Base-by-base conservation (phyloP, 1,140 invertebrate species). In the Carcinoscorpius rotundicauda region DNA sequence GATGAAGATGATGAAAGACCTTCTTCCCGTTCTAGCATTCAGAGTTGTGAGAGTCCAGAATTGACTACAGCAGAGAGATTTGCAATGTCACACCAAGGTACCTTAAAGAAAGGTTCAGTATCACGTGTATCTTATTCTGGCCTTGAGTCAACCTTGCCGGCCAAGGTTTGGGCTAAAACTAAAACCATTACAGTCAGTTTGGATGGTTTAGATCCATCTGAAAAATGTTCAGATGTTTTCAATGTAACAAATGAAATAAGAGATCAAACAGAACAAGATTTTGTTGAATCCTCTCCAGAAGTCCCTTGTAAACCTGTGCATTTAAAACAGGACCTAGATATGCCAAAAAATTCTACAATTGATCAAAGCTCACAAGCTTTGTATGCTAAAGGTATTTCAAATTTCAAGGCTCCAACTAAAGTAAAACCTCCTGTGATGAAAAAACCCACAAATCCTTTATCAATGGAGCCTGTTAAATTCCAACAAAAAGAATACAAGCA, bases 11-110 rank as follows among this genome's bases (percentile, higher is more conserved):
- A 73, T 71, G 61, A 74, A 73, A 50, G 51, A 74, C 74, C 6
- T 75, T 76, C 73, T 71, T 74, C 60, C 71, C 78, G 67, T 75
- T 75, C 68, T 49, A 67, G 51, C 52, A 62, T 61, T 55, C 66
- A 68, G 50, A 81, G 81, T 3, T 81, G 81, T 0, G 83, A 85
- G 53, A 85, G 83, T 51, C 84, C 84, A 0, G 84, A 86, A 64
- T 83, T 85, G 82, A 69, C 68, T 8, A 83, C 84, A 53, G 86
- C 86, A 1, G 86, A 87, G 72, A 77, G 84, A 8, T 88, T 87
- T 71, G 86, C 86, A 5, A 85, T 86, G 71, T 86, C 87, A 62
- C 89, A 89, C 72, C 87, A 90, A 75, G 86, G 86, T 66, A 91
- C 88, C 0, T 76, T 91, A 58, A 89, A 89, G 74, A 91, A 91